These are phyloP conservation scores for Pocillopora meandrina DNA, from an alignment of 92 coral and sea anemone species.

Conservation along the genomic window DNA sequence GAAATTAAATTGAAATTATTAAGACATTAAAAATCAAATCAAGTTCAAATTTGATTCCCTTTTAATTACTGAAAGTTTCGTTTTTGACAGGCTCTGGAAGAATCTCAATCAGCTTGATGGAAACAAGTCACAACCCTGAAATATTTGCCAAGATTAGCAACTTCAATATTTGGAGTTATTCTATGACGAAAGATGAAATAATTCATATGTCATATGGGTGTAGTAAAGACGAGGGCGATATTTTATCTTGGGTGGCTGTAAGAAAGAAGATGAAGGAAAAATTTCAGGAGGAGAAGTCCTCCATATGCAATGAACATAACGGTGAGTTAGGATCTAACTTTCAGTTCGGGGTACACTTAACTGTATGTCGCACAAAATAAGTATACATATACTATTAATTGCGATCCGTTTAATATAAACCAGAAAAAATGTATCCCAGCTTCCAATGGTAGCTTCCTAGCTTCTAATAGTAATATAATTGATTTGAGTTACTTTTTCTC, in stretches of 20 bases:
- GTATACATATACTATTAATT: too few relatives aligned
- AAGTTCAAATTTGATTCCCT: not conserved
- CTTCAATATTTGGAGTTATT: constrained; percentile 49
- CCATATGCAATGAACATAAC: constrained; percentile 33
- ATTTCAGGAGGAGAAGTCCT: not conserved
- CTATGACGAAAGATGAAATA: constrained; percentile 30
- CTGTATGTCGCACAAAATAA: too few relatives aligned
- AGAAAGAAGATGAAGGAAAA: not conserved
- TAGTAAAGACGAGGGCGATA: constrained; percentile 47
- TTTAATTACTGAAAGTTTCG: not conserved
- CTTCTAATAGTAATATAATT: too few relatives aligned
- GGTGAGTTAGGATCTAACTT: constrained; percentile 4
- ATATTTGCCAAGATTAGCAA: constrained; percentile 38
- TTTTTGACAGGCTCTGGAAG: constrained; percentile 30
- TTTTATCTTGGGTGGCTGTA: constrained; percentile 37
- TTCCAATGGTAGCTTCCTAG: too few relatives aligned
- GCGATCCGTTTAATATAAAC: too few relatives aligned
- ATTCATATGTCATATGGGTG: constrained; percentile 72
- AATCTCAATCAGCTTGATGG: constrained; percentile 9
- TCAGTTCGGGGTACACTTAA: not conserved
- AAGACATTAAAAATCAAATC: too few relatives aligned
- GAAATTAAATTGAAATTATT: too few relatives aligned
- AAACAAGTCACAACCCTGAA: not conserved
- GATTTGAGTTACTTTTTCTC: too few relatives aligned
- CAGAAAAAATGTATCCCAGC: too few relatives aligned